Conservation (phyloP, 2,888 invertebrate species). For the Automeris io region DNA sequence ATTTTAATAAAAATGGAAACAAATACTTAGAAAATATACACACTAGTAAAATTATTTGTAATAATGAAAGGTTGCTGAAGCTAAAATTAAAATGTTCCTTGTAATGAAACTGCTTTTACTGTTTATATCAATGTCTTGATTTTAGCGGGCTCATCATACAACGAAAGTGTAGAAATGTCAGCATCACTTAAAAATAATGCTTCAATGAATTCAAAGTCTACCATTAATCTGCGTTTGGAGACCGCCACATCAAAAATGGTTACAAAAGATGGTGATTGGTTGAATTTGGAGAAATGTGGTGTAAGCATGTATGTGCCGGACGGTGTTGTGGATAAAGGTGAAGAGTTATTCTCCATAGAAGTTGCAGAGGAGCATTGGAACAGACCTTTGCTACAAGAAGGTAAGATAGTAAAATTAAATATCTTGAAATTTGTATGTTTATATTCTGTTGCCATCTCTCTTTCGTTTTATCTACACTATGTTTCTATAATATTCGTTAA, state of each 20-base stretch:
- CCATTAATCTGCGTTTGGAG: conserved; percentile 44
- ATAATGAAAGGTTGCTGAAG: too few relatives aligned
- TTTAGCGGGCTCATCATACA: conserved; percentile 67
- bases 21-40: too few relatives aligned
- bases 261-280: conserved; percentile 77
- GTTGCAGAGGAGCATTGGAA: conserved; percentile 94
- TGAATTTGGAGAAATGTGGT: conserved; percentile 84
- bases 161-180: conserved; percentile 70
- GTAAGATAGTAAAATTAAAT: conserved; percentile 34
- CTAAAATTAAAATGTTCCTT: too few relatives aligned
- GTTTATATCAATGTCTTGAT: conserved; percentile 12
- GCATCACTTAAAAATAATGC: conserved; percentile 64
- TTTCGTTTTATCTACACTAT: too few relatives aligned
- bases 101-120: too few relatives aligned
- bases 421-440: not conserved
- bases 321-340: conserved; percentile 88
- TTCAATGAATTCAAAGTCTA: conserved; percentile 54
- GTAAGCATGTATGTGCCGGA: conserved; percentile 92
- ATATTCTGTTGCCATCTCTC: not conserved
- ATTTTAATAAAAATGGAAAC: too few relatives aligned
- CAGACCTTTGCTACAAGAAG: conserved; percentile 87
- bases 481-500: too few relatives aligned
- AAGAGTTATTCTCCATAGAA: conserved; percentile 91
- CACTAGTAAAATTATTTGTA: too few relatives aligned
- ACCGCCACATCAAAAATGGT: conserved; percentile 69